Evolutionary conservation across 2,113 vertebrate species (phyloP).

Genomic region (Fulmarus glacialis): DNA sequence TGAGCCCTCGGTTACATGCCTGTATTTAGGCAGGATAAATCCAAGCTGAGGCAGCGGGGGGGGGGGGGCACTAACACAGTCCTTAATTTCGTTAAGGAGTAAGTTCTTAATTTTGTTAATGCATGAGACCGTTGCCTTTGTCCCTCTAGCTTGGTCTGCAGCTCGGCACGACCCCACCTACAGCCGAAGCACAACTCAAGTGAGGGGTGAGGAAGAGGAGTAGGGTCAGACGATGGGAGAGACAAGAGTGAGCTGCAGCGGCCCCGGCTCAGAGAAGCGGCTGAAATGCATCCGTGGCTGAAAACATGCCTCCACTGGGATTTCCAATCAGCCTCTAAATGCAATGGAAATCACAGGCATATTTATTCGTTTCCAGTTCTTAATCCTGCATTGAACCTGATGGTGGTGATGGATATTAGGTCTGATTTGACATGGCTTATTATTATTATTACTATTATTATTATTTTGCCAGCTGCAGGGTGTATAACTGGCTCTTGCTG

Average conservation of each 20-base stretch:
- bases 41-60: neutral
- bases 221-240: fast-evolving
- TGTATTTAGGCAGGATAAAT: neutral
- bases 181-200: neutral
- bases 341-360: neutral
- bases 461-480: conserved; percentile 41
- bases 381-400: neutral
- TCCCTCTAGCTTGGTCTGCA: neutral
- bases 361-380: neutral
- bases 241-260: neutral
- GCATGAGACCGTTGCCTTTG: neutral
- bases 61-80: neutral
- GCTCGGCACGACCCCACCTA: fast-evolving
- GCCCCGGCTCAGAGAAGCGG: fast-evolving
- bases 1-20: fast-evolving
- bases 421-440: conserved; percentile 57
- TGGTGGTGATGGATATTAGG: conserved; percentile 49
- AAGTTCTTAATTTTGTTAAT: neutral
- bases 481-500: neutral
- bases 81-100: neutral
- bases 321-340: neutral
- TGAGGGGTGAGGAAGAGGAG: neutral
- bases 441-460: conserved; percentile 52
- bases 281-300: neutral
- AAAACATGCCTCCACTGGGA: neutral